phyloP scores from a whole-genome alignment of 2,888 invertebrate species.

The Erannis defoliaria region DNA sequence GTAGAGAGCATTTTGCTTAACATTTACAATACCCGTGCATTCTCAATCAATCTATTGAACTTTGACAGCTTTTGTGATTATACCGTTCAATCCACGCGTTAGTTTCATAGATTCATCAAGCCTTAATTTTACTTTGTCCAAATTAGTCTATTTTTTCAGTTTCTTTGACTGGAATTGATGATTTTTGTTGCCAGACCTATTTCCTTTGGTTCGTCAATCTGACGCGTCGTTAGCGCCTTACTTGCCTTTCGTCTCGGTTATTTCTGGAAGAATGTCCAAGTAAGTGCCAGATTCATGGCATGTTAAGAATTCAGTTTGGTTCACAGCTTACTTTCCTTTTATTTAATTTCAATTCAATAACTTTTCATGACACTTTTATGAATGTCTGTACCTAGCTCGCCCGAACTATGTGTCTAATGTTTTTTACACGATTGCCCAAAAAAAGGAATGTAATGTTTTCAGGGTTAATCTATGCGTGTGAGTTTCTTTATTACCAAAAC shows the following conservation, averaged over 20 bases:
- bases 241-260: slow-evolving; percentile 49
- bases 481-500: no score
- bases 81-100: no score
- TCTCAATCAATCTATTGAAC: not conserved
- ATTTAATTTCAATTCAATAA: slow-evolving; percentile 6
- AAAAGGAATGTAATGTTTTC: no score
- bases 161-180: slow-evolving; percentile 26
- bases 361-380: no score
- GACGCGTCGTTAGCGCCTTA: slow-evolving; percentile 39
- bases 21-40: no score
- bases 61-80: not conserved
- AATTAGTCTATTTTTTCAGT: slow-evolving; percentile 19
- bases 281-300: slow-evolving; percentile 44
- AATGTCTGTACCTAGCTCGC: no score
- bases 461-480: no score
- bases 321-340: slow-evolving; percentile 11
- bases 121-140: slow-evolving; percentile 11
- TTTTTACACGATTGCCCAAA: no score
- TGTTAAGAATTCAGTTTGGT: slow-evolving; percentile 38
- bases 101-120: not conserved
- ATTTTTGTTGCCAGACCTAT: slow-evolving; percentile 13
- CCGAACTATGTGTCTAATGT: no score
- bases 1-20: no score
- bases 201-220: slow-evolving; percentile 37
- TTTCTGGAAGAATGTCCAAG: slow-evolving; percentile 48